Evolutionary conservation across 1,140 invertebrate species (phyloP), one percentile per base, ranked within the genome.

Genomic region (Trichoplusia ni): DNA sequence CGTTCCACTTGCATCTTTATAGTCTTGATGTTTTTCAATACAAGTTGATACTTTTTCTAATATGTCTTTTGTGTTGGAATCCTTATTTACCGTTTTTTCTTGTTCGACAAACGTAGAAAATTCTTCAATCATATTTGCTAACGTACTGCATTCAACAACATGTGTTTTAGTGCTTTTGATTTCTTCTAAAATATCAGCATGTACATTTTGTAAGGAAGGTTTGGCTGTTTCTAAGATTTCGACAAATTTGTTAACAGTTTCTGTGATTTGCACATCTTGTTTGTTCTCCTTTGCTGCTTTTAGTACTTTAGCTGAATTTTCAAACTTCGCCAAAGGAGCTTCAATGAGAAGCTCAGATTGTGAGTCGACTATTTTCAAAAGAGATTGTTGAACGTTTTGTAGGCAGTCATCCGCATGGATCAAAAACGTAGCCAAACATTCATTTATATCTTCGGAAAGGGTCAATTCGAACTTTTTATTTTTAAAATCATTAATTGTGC

Each of bases 1-100:
- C 23, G 64, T 69, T 5, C 80, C 79, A 13, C 19, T 53, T 6
- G 77, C 72, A 65, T 78, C 72, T 73, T 81, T 79, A 59, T 71
- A 81, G 37, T 75, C 70, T 58, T 74, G 33, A 59, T 86, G 72
- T 49, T 73, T 80, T 38, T 73, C 68, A 49, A 86, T 59, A 63
- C 76, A 78, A n/a, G 14, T 21, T 31, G 68, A 54, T 13, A 83
- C 6, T 35, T 73, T 72, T 40, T 76, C 37, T 16, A 73, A 6
- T 11, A 71, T 29, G 42, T 73, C 19, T 73, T 71, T 71, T 49
- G 18, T 31, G 47, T 25, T 38, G 2, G 7, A 2, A 9, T 67
- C 18, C 9, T 46, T 11, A 38, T 33, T 23, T 16, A 27, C 1
- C 38, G 11, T 29, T 53, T 70, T 67, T 9, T 11, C 13, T 63